phyloP scores from a whole-genome alignment of 2,113 vertebrate species.

The Dromaius novaehollandiae region DNA sequence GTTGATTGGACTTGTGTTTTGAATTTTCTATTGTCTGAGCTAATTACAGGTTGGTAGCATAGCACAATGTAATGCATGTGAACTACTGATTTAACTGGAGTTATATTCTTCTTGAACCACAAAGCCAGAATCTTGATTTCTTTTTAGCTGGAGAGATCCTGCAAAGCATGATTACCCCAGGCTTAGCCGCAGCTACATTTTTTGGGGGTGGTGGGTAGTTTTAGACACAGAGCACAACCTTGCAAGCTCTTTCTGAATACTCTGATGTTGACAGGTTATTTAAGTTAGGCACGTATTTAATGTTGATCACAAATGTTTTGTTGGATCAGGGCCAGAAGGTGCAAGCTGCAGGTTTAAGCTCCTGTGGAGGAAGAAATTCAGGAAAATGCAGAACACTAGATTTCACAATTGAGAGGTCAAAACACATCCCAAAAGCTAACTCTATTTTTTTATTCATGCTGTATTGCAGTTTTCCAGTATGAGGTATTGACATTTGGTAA shows the following conservation, averaged over 20 bases:
- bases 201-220: not conserved
- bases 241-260: not conserved
- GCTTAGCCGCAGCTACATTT: not conserved
- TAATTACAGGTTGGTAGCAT: slow-evolving; percentile 47
- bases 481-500: not conserved
- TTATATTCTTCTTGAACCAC: slow-evolving; percentile 3
- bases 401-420: not conserved
- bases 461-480: not conserved
- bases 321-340: not conserved
- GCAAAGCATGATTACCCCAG: not conserved
- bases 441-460: not conserved
- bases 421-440: not conserved
- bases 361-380: not conserved
- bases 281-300: not conserved
- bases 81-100: slow-evolving; percentile 39
- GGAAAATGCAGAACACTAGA: not conserved
- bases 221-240: not conserved
- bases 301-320: not conserved
- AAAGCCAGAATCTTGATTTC: not conserved
- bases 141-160: not conserved
- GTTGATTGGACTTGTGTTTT: slow-evolving; percentile 41
- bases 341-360: not conserved
- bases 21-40: slow-evolving; percentile 47
- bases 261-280: not conserved
- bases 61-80: not conserved